Evolutionary conservation across 2,888 invertebrate species (phyloP).

Genomic region (Sycophila texana): DNA sequence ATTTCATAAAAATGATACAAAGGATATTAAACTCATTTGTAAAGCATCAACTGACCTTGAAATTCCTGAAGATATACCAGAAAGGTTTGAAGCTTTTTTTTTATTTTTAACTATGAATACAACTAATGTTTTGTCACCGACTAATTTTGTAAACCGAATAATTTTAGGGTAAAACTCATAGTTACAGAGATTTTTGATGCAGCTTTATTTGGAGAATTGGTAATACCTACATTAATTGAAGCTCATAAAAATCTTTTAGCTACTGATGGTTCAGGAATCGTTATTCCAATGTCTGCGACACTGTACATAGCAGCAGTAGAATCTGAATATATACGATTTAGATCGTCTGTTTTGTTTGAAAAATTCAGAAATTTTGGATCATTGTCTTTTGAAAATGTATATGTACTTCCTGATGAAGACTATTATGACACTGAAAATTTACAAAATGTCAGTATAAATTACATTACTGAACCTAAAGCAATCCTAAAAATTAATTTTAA

Average conservation of each 20-base stretch:
- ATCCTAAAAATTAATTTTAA: conserved; percentile 82
- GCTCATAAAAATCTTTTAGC: conserved; percentile 82
- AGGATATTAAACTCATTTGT: conserved; percentile 77
- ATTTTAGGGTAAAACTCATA: conserved; percentile 78
- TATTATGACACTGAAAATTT: conserved; percentile 85
- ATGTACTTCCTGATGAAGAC: conserved; percentile 74
- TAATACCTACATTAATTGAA: conserved; percentile 82
- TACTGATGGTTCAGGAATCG: conserved; percentile 73
- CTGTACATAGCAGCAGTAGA: conserved; percentile 82
- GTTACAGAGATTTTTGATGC: conserved; percentile 89
- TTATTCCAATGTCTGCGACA: conserved; percentile 81
- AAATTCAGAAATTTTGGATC: conserved; percentile 53
- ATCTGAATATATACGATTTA: conserved; percentile 72
- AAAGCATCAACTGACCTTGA: conserved; percentile 80
- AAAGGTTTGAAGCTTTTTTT: conserved; percentile 69
- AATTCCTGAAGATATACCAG: conserved; percentile 77
- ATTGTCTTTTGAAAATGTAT: conserved; percentile 69
- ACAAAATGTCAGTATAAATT: conserved; percentile 77
- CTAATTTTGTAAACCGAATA: conserved; percentile 47
- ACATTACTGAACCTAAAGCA: conserved; percentile 79
- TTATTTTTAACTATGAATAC: not conserved
- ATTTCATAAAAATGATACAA: conserved; percentile 77
- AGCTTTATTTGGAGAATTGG: conserved; percentile 86
- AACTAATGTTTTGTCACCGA: conserved; percentile 23
- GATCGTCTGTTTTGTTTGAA: conserved; percentile 61